A percentile compares a stretch with the other conserved stretches of the same genome.
Evolutionary conservation across 2,888 invertebrate species (phyloP).

Genomic region (Lycocerus yunnanus): DNA sequence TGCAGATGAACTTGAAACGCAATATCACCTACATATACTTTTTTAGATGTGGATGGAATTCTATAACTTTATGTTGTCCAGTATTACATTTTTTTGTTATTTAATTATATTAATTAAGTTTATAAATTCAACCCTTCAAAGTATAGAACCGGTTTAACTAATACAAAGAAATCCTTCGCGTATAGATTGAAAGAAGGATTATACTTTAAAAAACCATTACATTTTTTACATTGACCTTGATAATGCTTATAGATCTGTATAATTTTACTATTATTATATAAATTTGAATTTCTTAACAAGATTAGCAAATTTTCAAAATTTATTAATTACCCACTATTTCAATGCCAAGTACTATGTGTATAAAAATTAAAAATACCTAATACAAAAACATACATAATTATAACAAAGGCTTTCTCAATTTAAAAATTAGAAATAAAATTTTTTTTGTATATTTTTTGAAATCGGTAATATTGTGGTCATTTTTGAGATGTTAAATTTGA

Average conservation of each 20-base stretch:
- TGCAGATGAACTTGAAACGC: too few relatives aligned
- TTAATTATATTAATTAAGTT: neutral
- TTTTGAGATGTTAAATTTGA: too few relatives aligned
- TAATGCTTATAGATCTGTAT: neutral
- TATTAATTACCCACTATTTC: neutral
- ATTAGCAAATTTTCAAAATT: neutral
- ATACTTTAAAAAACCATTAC: neutral
- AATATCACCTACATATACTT: too few relatives aligned
- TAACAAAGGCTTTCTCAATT: too few relatives aligned
- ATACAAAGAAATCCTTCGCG: neutral
- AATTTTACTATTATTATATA: neutral
- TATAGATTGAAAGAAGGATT: neutral
- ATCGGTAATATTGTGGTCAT: too few relatives aligned
- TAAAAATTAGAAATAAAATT: too few relatives aligned
- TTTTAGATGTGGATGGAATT: too few relatives aligned
- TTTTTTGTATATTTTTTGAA: too few relatives aligned
- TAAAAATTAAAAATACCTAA: neutral
- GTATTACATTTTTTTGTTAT: neutral
- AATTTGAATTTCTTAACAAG: neutral
- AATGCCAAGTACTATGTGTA: too few relatives aligned
- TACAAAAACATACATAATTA: too few relatives aligned
- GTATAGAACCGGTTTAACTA: neutral
- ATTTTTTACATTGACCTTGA: neutral
- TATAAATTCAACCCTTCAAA: neutral
- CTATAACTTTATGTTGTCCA: neutral